A percentile compares a stretch with the other conserved stretches of the same genome.
Evolutionary conservation across 1,140 invertebrate species (phyloP).

Genomic region (Halesus radiatus): DNA sequence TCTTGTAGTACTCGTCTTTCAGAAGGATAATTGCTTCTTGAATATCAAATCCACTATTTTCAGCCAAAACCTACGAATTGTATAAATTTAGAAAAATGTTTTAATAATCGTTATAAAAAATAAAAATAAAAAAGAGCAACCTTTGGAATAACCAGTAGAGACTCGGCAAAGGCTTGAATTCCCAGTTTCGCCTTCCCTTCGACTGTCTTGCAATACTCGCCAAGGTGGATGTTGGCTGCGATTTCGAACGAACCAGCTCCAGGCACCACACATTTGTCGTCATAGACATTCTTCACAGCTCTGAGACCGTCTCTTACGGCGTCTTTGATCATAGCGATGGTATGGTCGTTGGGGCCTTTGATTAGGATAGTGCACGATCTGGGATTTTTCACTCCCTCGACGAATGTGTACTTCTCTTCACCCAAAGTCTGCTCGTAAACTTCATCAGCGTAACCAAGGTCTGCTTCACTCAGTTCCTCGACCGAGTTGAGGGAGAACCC

Average conservation of each 20-base stretch:
- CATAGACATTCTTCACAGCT: conserved; percentile 96
- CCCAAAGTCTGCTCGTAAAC: conserved; percentile 98
- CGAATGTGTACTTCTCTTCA: conserved; percentile 97
- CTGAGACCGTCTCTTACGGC: conserved; percentile 97
- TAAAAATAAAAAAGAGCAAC: too few relatives aligned
- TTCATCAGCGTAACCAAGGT: conserved; percentile 92
- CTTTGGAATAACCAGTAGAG: conserved; percentile 96
- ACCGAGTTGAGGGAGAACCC: conserved; percentile 97
- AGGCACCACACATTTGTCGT: conserved; percentile 90
- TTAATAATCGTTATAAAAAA: too few relatives aligned
- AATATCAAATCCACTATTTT: conserved; percentile 95
- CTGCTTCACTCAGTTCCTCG: conserved; percentile 91
- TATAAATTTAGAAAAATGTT: too few relatives aligned
- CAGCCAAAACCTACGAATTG: too few relatives aligned
- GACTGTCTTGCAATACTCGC: conserved; percentile 87
- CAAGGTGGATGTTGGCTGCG: conserved; percentile 86
- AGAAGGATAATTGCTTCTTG: conserved; percentile 97
- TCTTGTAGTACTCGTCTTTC: conserved; percentile 83
- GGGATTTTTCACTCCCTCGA: conserved; percentile 96
- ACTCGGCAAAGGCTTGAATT: conserved; percentile 96
- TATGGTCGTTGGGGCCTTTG: conserved; percentile 97
- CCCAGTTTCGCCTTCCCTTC: conserved; percentile 94
- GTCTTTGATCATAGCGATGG: conserved; percentile 95
- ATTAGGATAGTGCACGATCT: conserved; percentile 96
- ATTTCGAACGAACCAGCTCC: conserved; percentile 98